Conservation (phyloP, 2,888 invertebrate genomes). For the Xanthorhoe designata region DNA sequence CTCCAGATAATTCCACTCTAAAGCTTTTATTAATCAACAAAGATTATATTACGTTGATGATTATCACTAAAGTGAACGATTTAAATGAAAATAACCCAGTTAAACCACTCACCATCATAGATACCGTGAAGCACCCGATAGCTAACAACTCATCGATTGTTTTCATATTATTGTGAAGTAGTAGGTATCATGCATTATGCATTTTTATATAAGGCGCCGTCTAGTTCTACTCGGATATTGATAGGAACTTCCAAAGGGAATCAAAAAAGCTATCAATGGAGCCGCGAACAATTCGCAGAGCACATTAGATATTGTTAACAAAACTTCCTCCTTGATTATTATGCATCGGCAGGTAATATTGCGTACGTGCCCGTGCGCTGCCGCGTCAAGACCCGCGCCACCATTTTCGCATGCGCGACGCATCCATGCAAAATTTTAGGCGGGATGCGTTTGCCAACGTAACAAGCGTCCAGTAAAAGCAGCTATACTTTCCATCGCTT, state of each 20-base stretch:
- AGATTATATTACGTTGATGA: slow-evolving; percentile 71
- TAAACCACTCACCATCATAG: slow-evolving; percentile 65
- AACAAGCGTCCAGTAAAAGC: slow-evolving; percentile 73
- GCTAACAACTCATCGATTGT: slow-evolving; percentile 66
- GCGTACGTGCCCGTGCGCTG: slow-evolving; percentile 75
- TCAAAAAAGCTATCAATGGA: slow-evolving; percentile 78
- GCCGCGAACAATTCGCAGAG: slow-evolving; percentile 74
- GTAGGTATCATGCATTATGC: slow-evolving; percentile 76
- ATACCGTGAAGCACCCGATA: slow-evolving; percentile 60
- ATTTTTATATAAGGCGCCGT: slow-evolving; percentile 75
- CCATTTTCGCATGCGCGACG: slow-evolving; percentile 80
- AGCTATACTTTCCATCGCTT: slow-evolving; percentile 72
- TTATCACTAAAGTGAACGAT: slow-evolving; percentile 75
- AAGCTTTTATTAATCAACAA: slow-evolving; percentile 69
- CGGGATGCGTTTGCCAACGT: slow-evolving; percentile 81
- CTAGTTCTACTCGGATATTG: slow-evolving; percentile 49
- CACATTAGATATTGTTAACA: slow-evolving; percentile 85
- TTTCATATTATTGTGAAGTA: slow-evolving; percentile 54
- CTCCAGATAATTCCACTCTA: slow-evolving; percentile 70
- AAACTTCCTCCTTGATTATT: slow-evolving; percentile 84
- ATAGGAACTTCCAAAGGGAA: slow-evolving; percentile 62
- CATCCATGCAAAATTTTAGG: slow-evolving; percentile 85
- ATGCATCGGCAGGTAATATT: slow-evolving; percentile 83
- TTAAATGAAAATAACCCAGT: slow-evolving; percentile 80
- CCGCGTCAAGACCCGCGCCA: slow-evolving; percentile 51